These are phyloP conservation scores for Athalia cordata DNA, from an alignment of 2,888 invertebrate genomes.

Conservation along the genomic window DNA sequence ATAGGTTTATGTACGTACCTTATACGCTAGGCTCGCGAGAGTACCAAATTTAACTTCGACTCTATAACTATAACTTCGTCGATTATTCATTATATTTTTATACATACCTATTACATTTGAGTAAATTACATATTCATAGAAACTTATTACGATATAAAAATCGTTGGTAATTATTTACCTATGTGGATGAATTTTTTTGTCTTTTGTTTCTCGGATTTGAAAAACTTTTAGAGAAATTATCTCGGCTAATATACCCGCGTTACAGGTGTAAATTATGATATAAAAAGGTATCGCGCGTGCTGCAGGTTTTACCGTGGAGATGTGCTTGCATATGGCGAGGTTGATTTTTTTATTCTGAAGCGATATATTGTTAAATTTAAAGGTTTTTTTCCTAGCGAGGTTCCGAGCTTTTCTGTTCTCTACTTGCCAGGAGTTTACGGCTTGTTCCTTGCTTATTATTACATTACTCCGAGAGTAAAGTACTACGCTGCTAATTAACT, in stretches of 20 bases:
- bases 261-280: neutral
- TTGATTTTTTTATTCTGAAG: slow-evolving; percentile 24
- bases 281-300: neutral
- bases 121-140: too few species aligned
- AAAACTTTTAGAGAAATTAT: too few species aligned
- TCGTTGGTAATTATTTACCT: too few species aligned
- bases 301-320: neutral
- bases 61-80: neutral
- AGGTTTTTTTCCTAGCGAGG: slow-evolving; percentile 24
- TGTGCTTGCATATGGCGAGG: neutral
- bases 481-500: slow-evolving; percentile 69
- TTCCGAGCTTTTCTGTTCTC: slow-evolving; percentile 23
- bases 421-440: slow-evolving; percentile 53
- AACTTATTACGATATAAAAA: too few species aligned
- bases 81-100: too few species aligned
- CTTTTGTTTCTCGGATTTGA: too few species aligned
- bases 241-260: too few species aligned
- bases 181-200: too few species aligned
- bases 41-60: slow-evolving; percentile 11
- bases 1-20: neutral
- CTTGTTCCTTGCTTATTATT: slow-evolving; percentile 69
- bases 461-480: slow-evolving; percentile 57
- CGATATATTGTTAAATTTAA: slow-evolving; percentile 42
- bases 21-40: slow-evolving; percentile 12
- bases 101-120: too few species aligned